Conservation (phyloP, 2,797 vertebrate genomes). For the Sebastes kiyomatsui region DNA sequence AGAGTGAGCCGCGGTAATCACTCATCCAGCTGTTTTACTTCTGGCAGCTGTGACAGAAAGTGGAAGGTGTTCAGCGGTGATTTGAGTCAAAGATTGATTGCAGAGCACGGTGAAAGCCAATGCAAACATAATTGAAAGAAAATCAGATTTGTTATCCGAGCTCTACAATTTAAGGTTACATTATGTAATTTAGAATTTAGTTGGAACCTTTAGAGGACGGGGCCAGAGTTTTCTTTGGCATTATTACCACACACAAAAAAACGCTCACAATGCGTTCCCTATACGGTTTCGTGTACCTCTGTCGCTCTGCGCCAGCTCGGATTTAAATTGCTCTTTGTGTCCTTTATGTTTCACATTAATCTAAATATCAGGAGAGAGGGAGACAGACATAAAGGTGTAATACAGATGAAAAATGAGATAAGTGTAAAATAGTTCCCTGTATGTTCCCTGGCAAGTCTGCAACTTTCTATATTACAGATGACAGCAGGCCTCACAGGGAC, state of each 20-base stretch:
- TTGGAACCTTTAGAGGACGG: neutral
- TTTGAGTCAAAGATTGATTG: constrained; percentile 61
- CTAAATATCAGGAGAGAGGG: constrained; percentile 4
- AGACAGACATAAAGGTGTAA: neutral
- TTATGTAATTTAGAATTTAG: constrained; percentile 12
- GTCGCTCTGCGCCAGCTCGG: neutral
- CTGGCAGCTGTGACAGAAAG: constrained; percentile 55
- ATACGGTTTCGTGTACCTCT: neutral
- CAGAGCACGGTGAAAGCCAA: constrained; percentile 16
- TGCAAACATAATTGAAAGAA: constrained; percentile 13
- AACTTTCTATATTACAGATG: constrained; percentile 32
- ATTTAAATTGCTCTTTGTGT: constrained; percentile 13
- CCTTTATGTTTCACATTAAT: constrained; percentile 25
- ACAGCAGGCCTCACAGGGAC: constrained; percentile 20
- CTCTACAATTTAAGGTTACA: constrained; percentile 13
- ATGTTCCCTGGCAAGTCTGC: constrained; percentile 6
- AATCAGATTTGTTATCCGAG: constrained; percentile 12
- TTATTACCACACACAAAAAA: neutral
- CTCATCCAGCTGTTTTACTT: constrained; percentile 63
- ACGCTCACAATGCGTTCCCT: neutral
- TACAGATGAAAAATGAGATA: constrained; percentile 29
- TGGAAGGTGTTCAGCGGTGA: constrained; percentile 35
- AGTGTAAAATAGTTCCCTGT: constrained; percentile 19
- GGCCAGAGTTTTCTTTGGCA: neutral
- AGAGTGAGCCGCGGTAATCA: constrained; percentile 36